phyloP scores from a whole-genome alignment of 2,888 invertebrate species.

The Drosophila lacicola region DNA sequence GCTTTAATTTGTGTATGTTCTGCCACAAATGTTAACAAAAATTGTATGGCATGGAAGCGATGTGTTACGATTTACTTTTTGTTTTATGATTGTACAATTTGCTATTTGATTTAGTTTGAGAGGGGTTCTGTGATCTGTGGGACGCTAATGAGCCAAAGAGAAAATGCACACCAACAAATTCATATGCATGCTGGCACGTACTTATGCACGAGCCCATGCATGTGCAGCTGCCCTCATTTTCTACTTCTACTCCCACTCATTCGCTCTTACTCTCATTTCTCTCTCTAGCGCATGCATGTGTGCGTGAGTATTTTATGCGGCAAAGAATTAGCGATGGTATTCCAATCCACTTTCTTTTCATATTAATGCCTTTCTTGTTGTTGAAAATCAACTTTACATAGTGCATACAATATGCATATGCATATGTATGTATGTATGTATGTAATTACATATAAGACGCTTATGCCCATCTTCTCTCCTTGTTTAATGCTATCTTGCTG shows the following conservation, averaged over 20 bases:
- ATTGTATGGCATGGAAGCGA: constrained; percentile 33
- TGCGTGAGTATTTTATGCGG: constrained; percentile 34
- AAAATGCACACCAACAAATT: constrained; percentile 28
- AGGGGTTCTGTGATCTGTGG: constrained; percentile 4
- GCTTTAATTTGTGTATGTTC: constrained; percentile 1
- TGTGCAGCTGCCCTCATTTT: background rate
- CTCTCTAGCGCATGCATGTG: constrained; percentile 4
- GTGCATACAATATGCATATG: constrained; percentile 1
- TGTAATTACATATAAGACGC: constrained; percentile 9
- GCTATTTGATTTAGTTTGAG: constrained; percentile 22
- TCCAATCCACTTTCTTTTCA: constrained; percentile 7
- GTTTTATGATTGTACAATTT: constrained; percentile 49
- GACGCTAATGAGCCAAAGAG: constrained; percentile 9
- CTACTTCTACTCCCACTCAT: constrained; percentile 6
- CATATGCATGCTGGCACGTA: background rate
- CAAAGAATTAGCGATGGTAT: constrained; percentile 5
- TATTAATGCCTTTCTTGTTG: constrained; percentile 6
- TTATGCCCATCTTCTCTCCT: constrained; percentile 16
- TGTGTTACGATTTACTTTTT: constrained; percentile 1
- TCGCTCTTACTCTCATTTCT: constrained; percentile 1
- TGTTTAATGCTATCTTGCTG: background rate
- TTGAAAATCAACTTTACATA: constrained; percentile 14
- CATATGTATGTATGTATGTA: constrained; percentile 9
- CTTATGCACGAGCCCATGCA: background rate
- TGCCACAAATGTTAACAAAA: constrained; percentile 3